Evolutionary conservation across 2,888 invertebrate species (phyloP).

Genomic region (Pyrrhosoma nymphula): DNA sequence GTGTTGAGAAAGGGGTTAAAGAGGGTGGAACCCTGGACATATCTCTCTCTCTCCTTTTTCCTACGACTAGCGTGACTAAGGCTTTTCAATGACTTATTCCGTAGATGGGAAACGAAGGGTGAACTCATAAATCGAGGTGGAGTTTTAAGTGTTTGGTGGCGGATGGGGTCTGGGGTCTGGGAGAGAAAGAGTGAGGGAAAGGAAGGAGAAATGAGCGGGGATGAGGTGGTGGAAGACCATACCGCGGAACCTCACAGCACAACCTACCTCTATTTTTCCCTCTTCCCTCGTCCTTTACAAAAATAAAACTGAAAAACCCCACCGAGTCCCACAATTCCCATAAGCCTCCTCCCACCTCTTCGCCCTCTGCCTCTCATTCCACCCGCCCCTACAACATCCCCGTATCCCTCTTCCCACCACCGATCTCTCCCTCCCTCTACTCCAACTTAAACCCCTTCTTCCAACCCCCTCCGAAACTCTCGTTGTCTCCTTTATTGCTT

Average conservation of each 20-base stretch:
- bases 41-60: neutral
- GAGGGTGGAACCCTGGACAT: neutral
- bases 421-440: no score
- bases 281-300: neutral
- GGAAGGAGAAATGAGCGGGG: neutral
- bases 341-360: neutral
- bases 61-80: conserved; percentile 28
- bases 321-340: neutral
- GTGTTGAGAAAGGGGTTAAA: neutral
- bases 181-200: neutral
- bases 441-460: no score
- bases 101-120: conserved; percentile 40
- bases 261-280: neutral
- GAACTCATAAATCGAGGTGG: conserved; percentile 41
- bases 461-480: no score
- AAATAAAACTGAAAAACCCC: neutral
- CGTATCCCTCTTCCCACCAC: neutral
- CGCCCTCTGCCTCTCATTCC: no score
- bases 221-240: neutral
- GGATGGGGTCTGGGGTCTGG: neutral
- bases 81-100: conserved; percentile 40
- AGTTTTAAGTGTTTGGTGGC: conserved; percentile 3
- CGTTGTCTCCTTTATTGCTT: conserved; percentile 34
- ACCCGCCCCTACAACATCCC: no score
- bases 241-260: neutral